Evolutionary conservation across 2,113 vertebrate genomes (phyloP), one percentile per base, ranked within the genome.

Genomic region (Caranx ignobilis): DNA sequence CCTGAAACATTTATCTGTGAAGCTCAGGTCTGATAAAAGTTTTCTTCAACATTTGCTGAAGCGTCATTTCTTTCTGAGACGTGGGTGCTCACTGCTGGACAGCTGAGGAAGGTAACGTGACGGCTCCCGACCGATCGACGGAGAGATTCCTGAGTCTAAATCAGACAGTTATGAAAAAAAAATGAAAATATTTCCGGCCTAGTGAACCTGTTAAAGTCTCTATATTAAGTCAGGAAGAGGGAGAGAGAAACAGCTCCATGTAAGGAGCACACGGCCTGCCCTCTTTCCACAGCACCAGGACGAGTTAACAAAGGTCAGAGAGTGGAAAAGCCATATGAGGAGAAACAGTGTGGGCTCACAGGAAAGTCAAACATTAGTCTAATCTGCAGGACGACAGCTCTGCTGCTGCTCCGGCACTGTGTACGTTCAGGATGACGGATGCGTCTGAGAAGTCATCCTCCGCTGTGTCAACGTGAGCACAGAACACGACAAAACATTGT

Each of bases 181-280:
- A 56, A 34, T 60, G 62, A 12, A n/a, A 47, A n/a, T 19, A 5
- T 0, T 66, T 21, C 26, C 12, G 16, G 10, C 9, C 8, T n/a
- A 50, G 76, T 47, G 71, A 57, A 71, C 34, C 75, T 77, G 21
- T 75, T 34, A 71, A 63, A 50, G 72, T 11, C 52, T 11, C 52
- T 54, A 34, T 39, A 70, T 77, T 37, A 63, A 60, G 62, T 71
- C 31, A 62, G 7, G 35, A 37, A 37, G 35, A 52, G 47, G 21
- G 71, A 48, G 50, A 11, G 26, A 64, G 62, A 75, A 91, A 82
- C 39, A 6, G 1, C 41, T 79, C 89, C 91, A 89, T 91, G 67
- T 89, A 93, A 88, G 91, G 91, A 89, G 79, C 73, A 15, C 50
- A 64, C 45, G 52, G 7, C 45, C 57, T 64, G 64, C 37, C 45